Evolutionary conservation across 2,797 vertebrate species (phyloP).

Genomic region (Syncerus caffer): DNA sequence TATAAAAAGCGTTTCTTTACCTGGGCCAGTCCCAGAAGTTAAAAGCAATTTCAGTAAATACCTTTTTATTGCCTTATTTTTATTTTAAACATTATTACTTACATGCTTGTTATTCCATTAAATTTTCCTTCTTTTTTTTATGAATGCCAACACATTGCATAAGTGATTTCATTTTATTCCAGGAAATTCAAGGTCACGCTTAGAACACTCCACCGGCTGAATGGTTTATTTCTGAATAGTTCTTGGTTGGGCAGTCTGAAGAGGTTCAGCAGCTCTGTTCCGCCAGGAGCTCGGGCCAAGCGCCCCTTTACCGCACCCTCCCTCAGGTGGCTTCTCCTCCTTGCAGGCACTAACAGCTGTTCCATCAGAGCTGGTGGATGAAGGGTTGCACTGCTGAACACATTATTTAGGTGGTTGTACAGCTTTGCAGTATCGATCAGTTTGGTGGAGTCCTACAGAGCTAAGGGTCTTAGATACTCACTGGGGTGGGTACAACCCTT

Average conservation of each 20-base stretch:
- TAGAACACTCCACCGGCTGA: neutral
- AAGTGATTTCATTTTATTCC: conserved; percentile 44
- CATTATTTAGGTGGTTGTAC: neutral
- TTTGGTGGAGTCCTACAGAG: neutral
- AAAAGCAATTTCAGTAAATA: conserved; percentile 43
- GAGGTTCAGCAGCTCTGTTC: neutral
- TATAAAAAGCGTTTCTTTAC: neutral
- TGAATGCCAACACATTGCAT: conserved; percentile 38
- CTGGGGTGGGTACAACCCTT: fast-evolving
- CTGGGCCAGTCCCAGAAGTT: neutral
- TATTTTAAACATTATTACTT: conserved; percentile 55
- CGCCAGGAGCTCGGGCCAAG: neutral
- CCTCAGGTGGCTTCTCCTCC: neutral
- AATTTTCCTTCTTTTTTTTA: conserved; percentile 13
- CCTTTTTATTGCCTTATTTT: conserved; percentile 48
- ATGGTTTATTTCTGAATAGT: neutral
- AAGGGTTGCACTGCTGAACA: neutral
- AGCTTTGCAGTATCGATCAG: neutral
- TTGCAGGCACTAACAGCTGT: neutral
- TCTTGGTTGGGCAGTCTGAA: neutral
- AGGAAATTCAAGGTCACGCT: conserved; percentile 45
- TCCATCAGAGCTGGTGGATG: neutral
- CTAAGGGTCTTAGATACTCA: neutral
- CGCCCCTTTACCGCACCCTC: fast-evolving
- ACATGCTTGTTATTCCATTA: conserved; percentile 32